Evolutionary conservation across 2,113 vertebrate species (phyloP).

Genomic region (Cryptoleucopteryx plumbea): DNA sequence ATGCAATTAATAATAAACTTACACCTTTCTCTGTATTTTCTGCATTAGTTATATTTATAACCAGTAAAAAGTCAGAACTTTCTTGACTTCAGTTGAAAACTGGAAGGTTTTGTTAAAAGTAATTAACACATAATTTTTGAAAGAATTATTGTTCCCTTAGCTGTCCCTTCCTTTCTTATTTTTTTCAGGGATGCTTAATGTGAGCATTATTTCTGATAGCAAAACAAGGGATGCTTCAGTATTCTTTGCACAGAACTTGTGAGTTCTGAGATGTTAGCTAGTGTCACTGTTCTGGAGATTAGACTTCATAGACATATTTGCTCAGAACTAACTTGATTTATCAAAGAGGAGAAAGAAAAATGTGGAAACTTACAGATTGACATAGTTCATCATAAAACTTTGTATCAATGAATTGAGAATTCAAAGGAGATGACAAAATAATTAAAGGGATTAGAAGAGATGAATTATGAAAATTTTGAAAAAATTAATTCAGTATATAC

Average conservation of each 20-base stretch:
- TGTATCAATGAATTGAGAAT: neutral
- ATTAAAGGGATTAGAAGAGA: neutral
- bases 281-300: neutral
- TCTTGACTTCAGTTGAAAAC: neutral
- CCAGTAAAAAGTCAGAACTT: neutral
- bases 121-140: neutral
- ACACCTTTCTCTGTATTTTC: neutral
- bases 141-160: neutral
- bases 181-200: neutral
- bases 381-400: neutral
- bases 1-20: neutral
- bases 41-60: neutral
- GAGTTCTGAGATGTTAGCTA: neutral
- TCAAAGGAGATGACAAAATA: neutral
- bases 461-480: neutral
- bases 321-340: neutral
- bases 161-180: neutral
- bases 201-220: neutral
- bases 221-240: neutral
- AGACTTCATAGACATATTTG: neutral
- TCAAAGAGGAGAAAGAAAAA: neutral
- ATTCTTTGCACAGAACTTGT: neutral
- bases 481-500: neutral
- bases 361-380: neutral
- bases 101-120: neutral